Base-by-base conservation (phyloP, 2,888 invertebrate species). In the Gasteruption jaculator region DNA sequence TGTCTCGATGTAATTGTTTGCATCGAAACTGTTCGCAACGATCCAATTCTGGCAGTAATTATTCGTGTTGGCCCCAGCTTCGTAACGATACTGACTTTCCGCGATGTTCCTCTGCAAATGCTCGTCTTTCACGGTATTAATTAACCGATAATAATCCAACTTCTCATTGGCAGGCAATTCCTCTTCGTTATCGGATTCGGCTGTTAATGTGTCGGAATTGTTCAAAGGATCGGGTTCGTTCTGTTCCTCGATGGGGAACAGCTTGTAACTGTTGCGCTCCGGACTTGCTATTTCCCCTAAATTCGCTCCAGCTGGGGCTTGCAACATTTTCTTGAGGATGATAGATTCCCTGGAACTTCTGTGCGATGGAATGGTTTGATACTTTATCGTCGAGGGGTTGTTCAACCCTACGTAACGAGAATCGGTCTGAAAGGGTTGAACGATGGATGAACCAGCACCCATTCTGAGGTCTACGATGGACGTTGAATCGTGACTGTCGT, bases 141-240 rank as follows among this genome's bases (percentile, higher is more conserved):
- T n/a, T 8, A 57, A 19, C 12, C 50, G 44, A 20, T 54, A 61
- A 20, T 55, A 57, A 4, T 54, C 52, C 12, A 49, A 19, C 5
- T 53, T 46, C 7, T 24, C 12, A 15, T 33, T 51, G 1, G 49
- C 50, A n/a, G n/a, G n/a, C 5, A 53, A 25, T 15, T 54, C 52
- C 8, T 60, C 54, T 10, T 63, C 62, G 8, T 58, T 58, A 3
- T 68, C 67, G 0, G 68, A 68, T 24, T 65, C 63, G 2, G 70
- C 70, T 0, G 68, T 63, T 20, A 69, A 41, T 1, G 70, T 70
- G 22, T 68, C 69, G 0, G 69, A 69, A 51, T 67, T 63, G 27
- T 68, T 63, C 18, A 63, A 32, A 3, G 58, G 25, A 20, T 58
- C 56, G 30, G 53, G 50, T 5, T 48, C 36, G 5, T 54, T 41